These are phyloP conservation scores for Habroteleia sp. DNA, from an alignment of 2,888 invertebrate genomes.

Conservation along the genomic window DNA sequence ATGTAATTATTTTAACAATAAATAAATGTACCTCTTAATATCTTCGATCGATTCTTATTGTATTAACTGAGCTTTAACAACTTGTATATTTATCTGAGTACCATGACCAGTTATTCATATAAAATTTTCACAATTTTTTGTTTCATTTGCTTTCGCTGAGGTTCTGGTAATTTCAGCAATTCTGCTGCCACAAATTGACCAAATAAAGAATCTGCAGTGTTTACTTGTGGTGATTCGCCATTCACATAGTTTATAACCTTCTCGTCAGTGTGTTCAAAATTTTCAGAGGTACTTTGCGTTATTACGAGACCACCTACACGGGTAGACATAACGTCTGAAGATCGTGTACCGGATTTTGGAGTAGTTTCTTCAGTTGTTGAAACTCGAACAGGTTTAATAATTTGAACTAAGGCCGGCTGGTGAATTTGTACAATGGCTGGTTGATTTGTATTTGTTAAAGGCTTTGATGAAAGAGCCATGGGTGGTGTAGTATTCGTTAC, in stretches of 20 bases:
- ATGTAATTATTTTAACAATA: no score
- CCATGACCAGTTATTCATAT: constrained; percentile 20
- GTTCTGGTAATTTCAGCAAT: constrained; percentile 45
- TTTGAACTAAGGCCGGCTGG: constrained; percentile 55
- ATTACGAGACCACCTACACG: constrained; percentile 26
- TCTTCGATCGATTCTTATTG: no score
- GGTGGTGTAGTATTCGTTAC: constrained; percentile 14
- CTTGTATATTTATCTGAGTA: no score
- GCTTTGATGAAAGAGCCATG: constrained; percentile 22
- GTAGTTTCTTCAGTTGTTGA: constrained; percentile 34
- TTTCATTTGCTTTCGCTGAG: constrained; percentile 33
- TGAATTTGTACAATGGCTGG: constrained; percentile 54
- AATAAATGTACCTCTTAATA: no score
- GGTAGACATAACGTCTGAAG: constrained; percentile 18
- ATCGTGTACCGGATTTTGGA: neutral
- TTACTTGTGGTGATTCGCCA: constrained; percentile 25
- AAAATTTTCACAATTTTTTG: constrained; percentile 51
- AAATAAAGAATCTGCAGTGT: constrained; percentile 42
- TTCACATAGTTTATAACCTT: constrained; percentile 13
- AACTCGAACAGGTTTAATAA: constrained; percentile 49
- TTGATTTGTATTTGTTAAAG: constrained; percentile 32
- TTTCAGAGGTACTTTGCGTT: constrained; percentile 35
- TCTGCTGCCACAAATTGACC: constrained; percentile 55
- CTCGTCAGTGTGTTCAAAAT: neutral
- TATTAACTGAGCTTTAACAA: no score